Base-by-base conservation (phyloP, 2,113 vertebrate species). In the Antennarius striatus region DNA sequence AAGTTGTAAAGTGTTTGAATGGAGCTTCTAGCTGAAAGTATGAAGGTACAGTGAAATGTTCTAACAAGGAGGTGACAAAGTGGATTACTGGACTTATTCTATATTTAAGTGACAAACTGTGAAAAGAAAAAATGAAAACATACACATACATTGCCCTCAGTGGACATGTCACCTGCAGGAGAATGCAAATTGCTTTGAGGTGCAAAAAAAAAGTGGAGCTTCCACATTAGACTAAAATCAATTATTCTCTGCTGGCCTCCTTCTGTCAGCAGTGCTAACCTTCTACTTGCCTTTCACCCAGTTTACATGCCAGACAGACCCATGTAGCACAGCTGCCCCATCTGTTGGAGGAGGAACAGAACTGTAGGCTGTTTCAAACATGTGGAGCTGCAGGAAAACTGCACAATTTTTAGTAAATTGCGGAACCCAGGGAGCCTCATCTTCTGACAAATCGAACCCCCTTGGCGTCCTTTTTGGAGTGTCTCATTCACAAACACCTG, bases 201-300 rank as follows among this genome's bases (percentile, higher is more conserved):
- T 39, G n/a, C n/a, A 17, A 17, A 7, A 2, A 49, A 58, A 60
- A 68, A 40, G 28, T 56, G 40, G n/a, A 43, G 54, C 49, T 50
- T 11, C 61, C 61, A 49, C 63, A 32, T 71, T 51, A 47, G 2
- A 67, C 62, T 63, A 45, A 59, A 56, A 71, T 71, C 54, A 60
- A 67, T 83, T 80, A 42, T 73, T 83, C 79, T 77, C 53, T 32
- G 15, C 68, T 79, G 80, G 77, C 79, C 81, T 71, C 78, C 61
- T 81, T 76, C 66, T 84, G 77, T 84, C 86, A 83, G 76, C 63
- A 74, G 28, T 42, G 29, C 39, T 69, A 70, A 63, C 43, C 72
- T 43, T 82, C 63, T 63, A 11, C 61, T 79, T 70, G 80, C 82
- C 75, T 85, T 78, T 86, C 82, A 86, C 77, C 63, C 63, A 70